These are phyloP conservation scores for Micoletzkya japonica DNA, from an alignment of 2,888 invertebrate species.

Conservation along the genomic window DNA sequence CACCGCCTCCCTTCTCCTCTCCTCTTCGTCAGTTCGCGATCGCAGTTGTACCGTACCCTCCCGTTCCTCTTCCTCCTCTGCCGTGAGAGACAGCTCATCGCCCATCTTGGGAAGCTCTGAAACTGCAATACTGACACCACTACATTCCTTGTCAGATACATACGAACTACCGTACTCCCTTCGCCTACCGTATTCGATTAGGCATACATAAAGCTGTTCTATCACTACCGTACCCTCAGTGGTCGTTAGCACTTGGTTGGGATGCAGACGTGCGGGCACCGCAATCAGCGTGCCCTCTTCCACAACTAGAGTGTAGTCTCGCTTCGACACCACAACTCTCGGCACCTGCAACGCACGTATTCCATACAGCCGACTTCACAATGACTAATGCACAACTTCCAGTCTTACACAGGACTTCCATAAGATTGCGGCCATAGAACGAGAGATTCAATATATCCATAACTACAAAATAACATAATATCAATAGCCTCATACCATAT, in stretches of 20 bases:
- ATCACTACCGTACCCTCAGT: not conserved
- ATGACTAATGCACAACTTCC: too few species aligned
- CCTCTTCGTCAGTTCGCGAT: not conserved
- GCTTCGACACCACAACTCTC: slow-evolving; percentile 15
- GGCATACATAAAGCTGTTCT: not conserved
- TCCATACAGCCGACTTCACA: too few species aligned
- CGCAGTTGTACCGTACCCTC: not conserved
- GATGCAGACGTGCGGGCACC: slow-evolving; percentile 27
- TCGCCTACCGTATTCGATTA: not conserved
- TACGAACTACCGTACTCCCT: not conserved
- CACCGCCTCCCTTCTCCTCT: not conserved
- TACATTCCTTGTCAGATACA: not conserved
- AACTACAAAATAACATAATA: not conserved
- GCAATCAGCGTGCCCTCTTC: slow-evolving; percentile 7
- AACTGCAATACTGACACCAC: too few species aligned
- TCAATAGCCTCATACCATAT: not conserved
- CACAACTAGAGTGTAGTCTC: slow-evolving; percentile 20
- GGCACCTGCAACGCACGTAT: too few species aligned
- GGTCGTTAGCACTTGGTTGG: slow-evolving; percentile 23
- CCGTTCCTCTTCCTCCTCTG: slow-evolving; percentile 11
- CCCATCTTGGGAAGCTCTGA: slow-evolving; percentile 2
- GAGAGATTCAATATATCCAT: not conserved
- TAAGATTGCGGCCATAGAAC: too few species aligned
- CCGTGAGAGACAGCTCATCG: not conserved
- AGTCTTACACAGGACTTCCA: too few species aligned